A percentile compares a stretch with the other conserved stretches of the same genome.
Evolutionary conservation across 2,113 vertebrate genomes (phyloP).

Genomic region (Piaya cayana): DNA sequence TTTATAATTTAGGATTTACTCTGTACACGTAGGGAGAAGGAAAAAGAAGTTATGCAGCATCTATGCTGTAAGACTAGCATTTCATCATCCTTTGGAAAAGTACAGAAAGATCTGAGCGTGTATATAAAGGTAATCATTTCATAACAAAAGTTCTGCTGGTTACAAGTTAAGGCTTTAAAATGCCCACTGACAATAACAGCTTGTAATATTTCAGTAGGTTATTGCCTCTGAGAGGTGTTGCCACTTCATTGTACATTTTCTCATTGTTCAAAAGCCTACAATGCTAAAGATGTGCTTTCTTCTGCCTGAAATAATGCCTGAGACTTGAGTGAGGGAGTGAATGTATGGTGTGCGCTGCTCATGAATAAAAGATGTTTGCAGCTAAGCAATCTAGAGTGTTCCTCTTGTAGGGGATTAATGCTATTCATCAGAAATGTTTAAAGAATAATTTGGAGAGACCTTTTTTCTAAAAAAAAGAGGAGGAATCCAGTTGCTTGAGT

Average conservation of each 20-base stretch:
- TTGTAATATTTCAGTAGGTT: constrained; percentile 23
- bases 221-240: constrained; percentile 37
- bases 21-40: neutral
- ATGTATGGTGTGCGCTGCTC: constrained; percentile 3
- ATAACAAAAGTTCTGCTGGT: neutral
- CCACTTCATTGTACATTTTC: constrained; percentile 42
- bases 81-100: neutral
- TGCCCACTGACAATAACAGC: constrained; percentile 4
- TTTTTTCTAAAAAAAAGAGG: neutral
- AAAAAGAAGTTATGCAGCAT: neutral
- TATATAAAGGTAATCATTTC: neutral
- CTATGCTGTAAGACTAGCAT: neutral
- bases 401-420: constrained; percentile 54
- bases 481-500: constrained; percentile 54
- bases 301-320: constrained; percentile 68
- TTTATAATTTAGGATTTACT: neutral
- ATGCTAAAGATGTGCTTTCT: constrained; percentile 57
- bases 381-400: constrained; percentile 57
- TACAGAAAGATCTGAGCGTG: neutral
- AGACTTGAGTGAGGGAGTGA: constrained; percentile 8
- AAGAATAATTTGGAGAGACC: constrained; percentile 41
- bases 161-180: constrained; percentile 1
- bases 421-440: constrained; percentile 65
- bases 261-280: constrained; percentile 49
- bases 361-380: constrained; percentile 75